These are phyloP conservation scores for Morelia viridis DNA, from an alignment of 2,797 vertebrate species.

Conservation along the genomic window DNA sequence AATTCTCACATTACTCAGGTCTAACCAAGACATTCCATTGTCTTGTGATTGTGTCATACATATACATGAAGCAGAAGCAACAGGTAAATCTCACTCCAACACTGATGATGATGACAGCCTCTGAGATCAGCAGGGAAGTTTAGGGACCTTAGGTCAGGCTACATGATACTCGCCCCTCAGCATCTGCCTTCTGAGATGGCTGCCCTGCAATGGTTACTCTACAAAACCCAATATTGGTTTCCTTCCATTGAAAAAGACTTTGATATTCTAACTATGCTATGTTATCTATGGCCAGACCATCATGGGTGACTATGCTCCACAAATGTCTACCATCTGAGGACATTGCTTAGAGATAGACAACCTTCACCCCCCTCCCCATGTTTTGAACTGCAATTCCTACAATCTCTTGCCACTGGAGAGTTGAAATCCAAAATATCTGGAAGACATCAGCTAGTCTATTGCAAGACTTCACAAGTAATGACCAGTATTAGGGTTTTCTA, in stretches of 20 bases:
- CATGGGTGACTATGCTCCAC: background rate
- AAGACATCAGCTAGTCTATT: background rate
- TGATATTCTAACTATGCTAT: background rate
- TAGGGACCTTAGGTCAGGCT: background rate
- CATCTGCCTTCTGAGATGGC: background rate
- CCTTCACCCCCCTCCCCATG: background rate
- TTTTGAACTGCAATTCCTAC: background rate
- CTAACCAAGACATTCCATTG: background rate
- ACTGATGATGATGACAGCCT: background rate
- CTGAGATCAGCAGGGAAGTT: background rate
- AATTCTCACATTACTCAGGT: background rate
- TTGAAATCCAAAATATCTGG: background rate
- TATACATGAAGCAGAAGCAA: background rate
- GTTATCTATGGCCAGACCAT: background rate
- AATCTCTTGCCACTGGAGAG: background rate
- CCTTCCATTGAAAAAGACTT: background rate
- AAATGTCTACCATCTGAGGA: background rate
- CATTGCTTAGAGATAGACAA: background rate
- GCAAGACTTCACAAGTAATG: background rate
- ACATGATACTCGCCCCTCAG: background rate
- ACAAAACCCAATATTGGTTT: background rate
- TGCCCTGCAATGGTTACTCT: background rate
- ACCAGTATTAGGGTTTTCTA: background rate
- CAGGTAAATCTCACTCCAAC: background rate
- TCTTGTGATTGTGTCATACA: background rate